Evolutionary conservation across 2,888 invertebrate species (phyloP).

Genomic region (Allygus modestus): DNA sequence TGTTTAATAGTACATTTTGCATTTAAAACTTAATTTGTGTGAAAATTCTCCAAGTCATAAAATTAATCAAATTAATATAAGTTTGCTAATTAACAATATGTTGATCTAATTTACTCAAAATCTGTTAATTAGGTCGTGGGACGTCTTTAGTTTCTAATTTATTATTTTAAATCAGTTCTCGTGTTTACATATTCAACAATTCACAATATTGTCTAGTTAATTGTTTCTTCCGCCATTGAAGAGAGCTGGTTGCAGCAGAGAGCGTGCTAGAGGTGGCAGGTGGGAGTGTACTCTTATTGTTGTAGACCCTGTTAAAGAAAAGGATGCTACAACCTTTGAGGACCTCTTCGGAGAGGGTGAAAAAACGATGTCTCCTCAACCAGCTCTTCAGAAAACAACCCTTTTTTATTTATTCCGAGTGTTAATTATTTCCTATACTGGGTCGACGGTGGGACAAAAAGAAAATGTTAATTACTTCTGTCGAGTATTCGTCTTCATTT

Average conservation of each 20-base stretch:
- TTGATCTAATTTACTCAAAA: too few relatives aligned
- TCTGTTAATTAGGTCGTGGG: too few relatives aligned
- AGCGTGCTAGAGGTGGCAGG: constrained; percentile 17
- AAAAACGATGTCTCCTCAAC: constrained; percentile 50
- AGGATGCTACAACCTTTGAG: constrained; percentile 36
- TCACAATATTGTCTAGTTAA: too few relatives aligned
- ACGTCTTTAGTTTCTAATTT: too few relatives aligned
- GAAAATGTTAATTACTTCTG: constrained; percentile 70
- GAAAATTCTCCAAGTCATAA: too few relatives aligned
- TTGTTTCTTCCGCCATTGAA: background rate
- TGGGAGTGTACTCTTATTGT: constrained; percentile 27
- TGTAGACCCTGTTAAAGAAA: constrained; percentile 44
- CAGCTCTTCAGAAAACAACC: constrained; percentile 53
- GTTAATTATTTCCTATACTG: constrained; percentile 70
- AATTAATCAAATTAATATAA: too few relatives aligned
- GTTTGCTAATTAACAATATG: too few relatives aligned
- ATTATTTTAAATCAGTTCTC: too few relatives aligned
- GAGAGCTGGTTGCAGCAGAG: background rate
- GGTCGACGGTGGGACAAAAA: constrained; percentile 67
- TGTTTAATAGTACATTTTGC: too few relatives aligned
- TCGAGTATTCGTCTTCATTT: constrained; percentile 69
- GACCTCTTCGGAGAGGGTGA: constrained; percentile 15
- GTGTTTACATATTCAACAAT: too few relatives aligned
- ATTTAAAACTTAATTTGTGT: too few relatives aligned
- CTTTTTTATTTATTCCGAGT: constrained; percentile 63